Evolutionary conservation across 92 coral and sea anemone species (phyloP).

Genomic region (Palythoa grandis): DNA sequence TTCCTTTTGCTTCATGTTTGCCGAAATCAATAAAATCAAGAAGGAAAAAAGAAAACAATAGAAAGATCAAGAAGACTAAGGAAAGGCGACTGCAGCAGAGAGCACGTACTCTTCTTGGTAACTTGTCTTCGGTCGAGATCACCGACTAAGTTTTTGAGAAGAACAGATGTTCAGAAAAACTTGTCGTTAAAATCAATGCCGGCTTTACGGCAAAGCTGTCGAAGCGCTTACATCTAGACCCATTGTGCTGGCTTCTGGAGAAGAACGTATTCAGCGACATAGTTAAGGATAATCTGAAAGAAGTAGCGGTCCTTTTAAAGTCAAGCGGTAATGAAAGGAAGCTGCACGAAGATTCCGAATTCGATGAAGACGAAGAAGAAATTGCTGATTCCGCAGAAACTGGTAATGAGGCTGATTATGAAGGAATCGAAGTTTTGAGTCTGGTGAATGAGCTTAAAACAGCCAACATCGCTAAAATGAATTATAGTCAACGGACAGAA

Average conservation of each 20-base stretch:
- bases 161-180: constrained; percentile 13
- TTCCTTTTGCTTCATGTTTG: constrained; percentile 12
- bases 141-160: background rate
- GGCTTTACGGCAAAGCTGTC: too few relatives aligned
- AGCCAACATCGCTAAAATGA: constrained; percentile 1
- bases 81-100: background rate
- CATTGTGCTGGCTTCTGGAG: constrained; percentile 20
- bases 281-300: constrained; percentile 1
- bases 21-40: constrained; percentile 7
- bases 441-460: constrained; percentile 6
- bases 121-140: background rate
- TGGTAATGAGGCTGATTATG: background rate
- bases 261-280: background rate
- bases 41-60: constrained; percentile 6
- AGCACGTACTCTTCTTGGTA: constrained; percentile 14
- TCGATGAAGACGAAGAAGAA: background rate
- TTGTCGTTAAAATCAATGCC: too few relatives aligned
- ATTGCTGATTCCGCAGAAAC: constrained; percentile 11
- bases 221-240: constrained; percentile 3
- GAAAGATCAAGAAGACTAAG: background rate
- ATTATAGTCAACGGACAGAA: constrained; percentile 10
- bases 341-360: background rate
- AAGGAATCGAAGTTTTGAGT: background rate
- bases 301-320: constrained; percentile 14
- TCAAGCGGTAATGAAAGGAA: constrained; percentile 16